Conservation (phyloP, 1,140 invertebrate genomes). For the Ips nitidus region DNA sequence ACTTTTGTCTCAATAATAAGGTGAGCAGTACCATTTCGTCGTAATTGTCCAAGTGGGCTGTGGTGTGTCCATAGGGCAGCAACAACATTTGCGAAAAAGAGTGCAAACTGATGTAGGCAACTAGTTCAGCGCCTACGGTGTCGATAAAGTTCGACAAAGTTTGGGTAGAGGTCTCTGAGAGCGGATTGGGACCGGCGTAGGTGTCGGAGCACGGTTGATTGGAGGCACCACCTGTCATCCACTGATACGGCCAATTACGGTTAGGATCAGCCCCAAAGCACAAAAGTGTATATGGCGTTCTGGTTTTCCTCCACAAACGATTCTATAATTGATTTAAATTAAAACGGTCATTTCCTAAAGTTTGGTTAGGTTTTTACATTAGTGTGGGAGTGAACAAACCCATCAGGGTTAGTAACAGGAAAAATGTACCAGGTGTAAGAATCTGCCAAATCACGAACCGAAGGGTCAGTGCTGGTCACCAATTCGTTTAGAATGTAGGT, state of each 20-base stretch:
- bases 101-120: constrained; percentile 74
- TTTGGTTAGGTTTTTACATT: constrained; percentile 51
- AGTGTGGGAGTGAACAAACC: constrained; percentile 71
- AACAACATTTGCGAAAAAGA: constrained; percentile 74
- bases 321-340: constrained; percentile 52
- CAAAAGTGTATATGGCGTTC: constrained; percentile 54
- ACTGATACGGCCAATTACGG: constrained; percentile 73
- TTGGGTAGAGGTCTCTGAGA: constrained; percentile 74
- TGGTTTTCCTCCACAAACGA: constrained; percentile 76
- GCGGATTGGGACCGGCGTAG: constrained; percentile 67
- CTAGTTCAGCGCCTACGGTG: constrained; percentile 57
- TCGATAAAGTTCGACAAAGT: constrained; percentile 59
- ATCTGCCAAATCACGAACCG: constrained; percentile 57
- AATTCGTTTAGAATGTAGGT: constrained; percentile 69
- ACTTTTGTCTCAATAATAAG: neutral
- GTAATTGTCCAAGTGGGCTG: constrained; percentile 61
- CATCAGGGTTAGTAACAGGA: constrained; percentile 75
- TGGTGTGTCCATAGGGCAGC: constrained; percentile 69
- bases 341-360: neutral
- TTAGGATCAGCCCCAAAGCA: constrained; percentile 74
- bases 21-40: constrained; percentile 57
- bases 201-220: constrained; percentile 68
- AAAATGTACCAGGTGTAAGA: constrained; percentile 71
- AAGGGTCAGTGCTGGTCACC: constrained; percentile 56
- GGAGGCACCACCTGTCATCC: constrained; percentile 67